Base-by-base conservation (phyloP, 2,888 invertebrate species). In the Melanchra persicariae region DNA sequence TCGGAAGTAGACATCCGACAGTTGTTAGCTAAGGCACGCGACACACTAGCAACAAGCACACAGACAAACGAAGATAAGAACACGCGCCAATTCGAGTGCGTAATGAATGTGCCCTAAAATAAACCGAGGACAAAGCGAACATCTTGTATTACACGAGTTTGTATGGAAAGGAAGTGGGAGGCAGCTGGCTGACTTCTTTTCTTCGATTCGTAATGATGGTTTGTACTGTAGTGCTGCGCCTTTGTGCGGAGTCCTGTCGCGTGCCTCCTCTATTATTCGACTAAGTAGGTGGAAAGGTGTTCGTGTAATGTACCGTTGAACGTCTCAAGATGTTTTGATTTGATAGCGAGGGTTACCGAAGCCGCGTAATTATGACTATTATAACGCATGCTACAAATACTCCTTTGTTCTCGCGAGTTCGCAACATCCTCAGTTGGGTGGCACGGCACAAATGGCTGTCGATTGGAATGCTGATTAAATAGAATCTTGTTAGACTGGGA, bases 251-350 rank as follows among this genome's bases (percentile, higher is more conserved):
- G 93, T 93, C 92, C 91, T 93, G 95, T 94, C 95, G 95, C 95
- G 95, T 95, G 95, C 93, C 93, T 84, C 81, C 89, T 65, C 70
- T 91, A 92, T 92, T 93, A 89, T 87, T 80, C 84, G 64, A 74
- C 83, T 93, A 94, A 94, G 95, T 93, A 92, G 95, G 93, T 92
- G 94, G 92, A 95, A 95, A 95, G 95, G 95, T 95, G 95, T 93
- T 93, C 91, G 88, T 84, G 88, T 89, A 91, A 91, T 88, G 90
- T 93, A 92, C 93, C 90, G 92, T 91, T 91, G 91, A 60, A 70
- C 87, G 89, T 91, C 90, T 92, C 93, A 94, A 95, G 94, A 95
- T 94, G 93, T 93, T 93, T 90, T 90, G 91, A 89, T 91, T 92
- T 91, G 91, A 91, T 87, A 86, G 76, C 59, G 71, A 82, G 84